Percentiles rank a stretch among this genome's conserved stretches.
phyloP scores from a whole-genome alignment of 2,888 invertebrate genomes.

The Nasonovia ribisnigri region DNA sequence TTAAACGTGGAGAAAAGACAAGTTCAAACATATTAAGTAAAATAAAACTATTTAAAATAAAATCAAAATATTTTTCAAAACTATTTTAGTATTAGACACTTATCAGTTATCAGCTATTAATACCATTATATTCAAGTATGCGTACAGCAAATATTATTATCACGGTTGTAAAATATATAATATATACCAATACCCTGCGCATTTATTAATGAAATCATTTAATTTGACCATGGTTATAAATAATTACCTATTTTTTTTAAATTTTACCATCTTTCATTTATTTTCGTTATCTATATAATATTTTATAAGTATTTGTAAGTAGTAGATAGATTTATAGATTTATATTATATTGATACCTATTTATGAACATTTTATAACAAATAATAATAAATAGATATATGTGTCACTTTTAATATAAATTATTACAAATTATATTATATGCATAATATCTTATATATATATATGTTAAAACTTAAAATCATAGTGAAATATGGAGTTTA shows the following conservation, averaged over 20 bases:
- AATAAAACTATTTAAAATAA: no score
- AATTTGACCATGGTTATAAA: background rate
- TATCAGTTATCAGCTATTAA: background rate
- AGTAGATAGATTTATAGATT: background rate
- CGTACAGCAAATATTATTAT: background rate
- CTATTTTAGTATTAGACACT: background rate
- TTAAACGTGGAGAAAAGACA: background rate
- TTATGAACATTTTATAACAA: background rate
- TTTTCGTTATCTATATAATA: background rate
- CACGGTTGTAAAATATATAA: no score
- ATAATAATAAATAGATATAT: no score
- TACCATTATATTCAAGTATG: background rate
- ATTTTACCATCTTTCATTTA: background rate
- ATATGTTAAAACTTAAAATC: background rate
- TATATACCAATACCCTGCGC: background rate
- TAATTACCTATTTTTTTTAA: background rate
- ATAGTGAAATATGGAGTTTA: background rate
- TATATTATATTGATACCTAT: background rate
- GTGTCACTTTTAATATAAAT: background rate
- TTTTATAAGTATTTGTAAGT: background rate
- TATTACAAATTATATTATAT: background rate
- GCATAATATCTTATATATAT: background rate
- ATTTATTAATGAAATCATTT: background rate
- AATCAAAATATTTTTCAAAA: background rate
- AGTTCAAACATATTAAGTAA: background rate